Evolutionary conservation across 1,140 invertebrate genomes (phyloP).

Genomic region (Meloidogyne exigua): DNA sequence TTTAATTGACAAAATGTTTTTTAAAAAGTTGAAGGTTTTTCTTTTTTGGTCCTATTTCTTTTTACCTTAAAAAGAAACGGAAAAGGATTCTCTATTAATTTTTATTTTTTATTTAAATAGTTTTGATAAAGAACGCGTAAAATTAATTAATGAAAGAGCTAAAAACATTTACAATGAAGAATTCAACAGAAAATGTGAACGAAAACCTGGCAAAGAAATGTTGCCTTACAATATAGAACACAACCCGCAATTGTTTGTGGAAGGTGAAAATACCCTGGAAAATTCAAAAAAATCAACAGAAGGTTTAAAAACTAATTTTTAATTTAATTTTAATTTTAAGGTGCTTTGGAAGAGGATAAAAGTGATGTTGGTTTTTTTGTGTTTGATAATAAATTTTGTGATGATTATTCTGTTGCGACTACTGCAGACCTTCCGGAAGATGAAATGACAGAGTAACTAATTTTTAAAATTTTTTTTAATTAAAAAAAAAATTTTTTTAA

Average conservation of each 20-base stretch:
- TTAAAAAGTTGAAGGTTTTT: too few relatives aligned
- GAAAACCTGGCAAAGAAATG: background rate
- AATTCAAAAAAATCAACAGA: background rate
- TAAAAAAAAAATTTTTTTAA: constrained; percentile 6
- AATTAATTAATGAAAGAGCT: constrained; percentile 5
- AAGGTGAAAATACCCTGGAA: background rate
- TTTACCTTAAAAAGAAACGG: too few relatives aligned
- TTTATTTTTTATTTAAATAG: background rate
- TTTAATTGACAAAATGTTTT: too few relatives aligned
- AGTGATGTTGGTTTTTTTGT: constrained; percentile 43
- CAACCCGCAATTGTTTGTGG: constrained; percentile 7
- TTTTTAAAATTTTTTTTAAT: background rate
- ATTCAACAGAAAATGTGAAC: background rate
- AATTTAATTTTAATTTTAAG: background rate
- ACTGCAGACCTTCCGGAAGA: constrained; percentile 37
- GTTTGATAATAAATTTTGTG: constrained; percentile 31
- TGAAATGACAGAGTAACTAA: constrained; percentile 44
- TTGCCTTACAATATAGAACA: constrained; percentile 13
- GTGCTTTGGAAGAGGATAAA: background rate
- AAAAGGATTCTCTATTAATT: too few relatives aligned
- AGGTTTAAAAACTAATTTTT: background rate
- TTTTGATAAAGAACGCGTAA: background rate
- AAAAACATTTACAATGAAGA: background rate
- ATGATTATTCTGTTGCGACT: constrained; percentile 39
- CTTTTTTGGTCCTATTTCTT: too few relatives aligned